Base-by-base conservation (phyloP, 1,140 invertebrate genomes). In the Stegodyphus dumicola region DNA sequence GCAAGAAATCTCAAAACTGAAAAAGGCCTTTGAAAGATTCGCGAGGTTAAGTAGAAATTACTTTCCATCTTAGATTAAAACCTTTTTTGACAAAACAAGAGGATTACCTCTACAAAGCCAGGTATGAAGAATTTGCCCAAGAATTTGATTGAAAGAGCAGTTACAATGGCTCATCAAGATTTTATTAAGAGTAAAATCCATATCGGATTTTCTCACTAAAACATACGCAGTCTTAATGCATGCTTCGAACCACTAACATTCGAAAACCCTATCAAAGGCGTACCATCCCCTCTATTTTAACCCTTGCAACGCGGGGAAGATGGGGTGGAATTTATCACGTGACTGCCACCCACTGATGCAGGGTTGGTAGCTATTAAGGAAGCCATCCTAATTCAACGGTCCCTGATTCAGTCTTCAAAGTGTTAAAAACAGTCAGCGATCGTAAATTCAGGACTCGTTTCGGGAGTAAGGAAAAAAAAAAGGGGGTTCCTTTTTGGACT, bases 401-500 rank as follows among this genome's bases (percentile, higher is more conserved):
- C 64, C n/a, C 77, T 71, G 66, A 80, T 71, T 80, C 77, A 70
- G 77, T 80, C 18, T 49, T 80, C 77, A 80, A 80, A 80, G 77
- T 71, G 77, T 80, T 80, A 71, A 71, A 48, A 60, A 18, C 77
- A 71, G 77, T n/a, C 53, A 15, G 13, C 9, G 18, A 7, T 71
- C 77, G 67, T 80, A 80, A 80, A 80, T 80, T 54, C 67, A 15
- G 52, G 10, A 13, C 9, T n/a, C 49, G 18, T 33, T 48, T 51
- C 15, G 9, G 33, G 33, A 33, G 33, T 33, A 33, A 33, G 3
- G 33, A 3, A 51, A 33, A 49, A 60, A 60, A 80, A 71, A 80
- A 70, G 51, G 77, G 77, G 66, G 71, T 15, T 67, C 65, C 60
- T 33, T 18, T 52, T 49, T 11, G 6, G 15, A 54, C 77, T 80